Base-by-base conservation (phyloP, 2,888 invertebrate genomes). In the Endomychus coccineus region DNA sequence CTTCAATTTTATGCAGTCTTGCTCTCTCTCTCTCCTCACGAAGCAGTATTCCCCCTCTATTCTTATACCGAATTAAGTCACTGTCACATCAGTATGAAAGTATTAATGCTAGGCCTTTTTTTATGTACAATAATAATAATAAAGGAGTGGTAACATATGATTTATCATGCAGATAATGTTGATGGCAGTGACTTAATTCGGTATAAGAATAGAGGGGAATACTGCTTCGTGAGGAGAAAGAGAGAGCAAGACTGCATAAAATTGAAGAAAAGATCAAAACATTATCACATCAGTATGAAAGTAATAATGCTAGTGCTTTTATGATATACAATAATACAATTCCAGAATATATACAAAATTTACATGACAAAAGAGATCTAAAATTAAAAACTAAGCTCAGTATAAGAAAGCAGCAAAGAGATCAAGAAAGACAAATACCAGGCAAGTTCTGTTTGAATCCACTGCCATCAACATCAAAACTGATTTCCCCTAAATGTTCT, bases 121-220 rank as follows among this genome's bases (percentile, higher is more conserved):
- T 84, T 40, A 69, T 85, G 10, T 66, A 71, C 7, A 77, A 79
- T 38, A 75, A 86, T 28, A n/a, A n/a, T n/a, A n/a, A 74, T 78
- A 43, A 68, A 74, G 19, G 68, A 87, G 1, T 90, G 87, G 81
- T 66, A 74, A 13, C 78, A 85, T 54, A 80, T 84, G 77, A 68
- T 75, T 2, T 82, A 83, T 40, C 62, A 91, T 29, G 86, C 90
- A 46, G 74, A 75, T 12, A 75, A 80, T 33, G n/a, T n/a, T n/a
- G 25, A 32, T 21, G 5, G 7, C 10, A 28, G 7, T 16, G 36
- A 31, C 3, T 12, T 24, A 0, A 80, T 82, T 45, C 74, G 92
- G 1, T 88, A 81, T 57, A 81, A 87, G 50, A 91, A 92, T 63
- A 74, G 94, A 21, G 91, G 92, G 0, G 90, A 92, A 0, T 85